Evolutionary conservation across 2,888 invertebrate species (phyloP).

Genomic region (Halictus ligatus): DNA sequence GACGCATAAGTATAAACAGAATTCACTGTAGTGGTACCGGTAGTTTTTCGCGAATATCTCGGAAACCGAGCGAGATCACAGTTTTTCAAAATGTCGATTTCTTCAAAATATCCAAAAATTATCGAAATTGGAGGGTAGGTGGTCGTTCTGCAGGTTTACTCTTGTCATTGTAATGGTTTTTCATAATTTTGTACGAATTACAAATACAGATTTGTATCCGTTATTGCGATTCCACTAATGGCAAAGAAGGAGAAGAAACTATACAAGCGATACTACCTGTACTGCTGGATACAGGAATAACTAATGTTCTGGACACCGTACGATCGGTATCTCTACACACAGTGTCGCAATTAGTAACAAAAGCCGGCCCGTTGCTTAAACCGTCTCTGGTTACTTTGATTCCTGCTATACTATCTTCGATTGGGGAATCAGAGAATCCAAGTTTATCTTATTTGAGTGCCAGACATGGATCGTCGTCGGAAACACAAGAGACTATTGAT

Average conservation of each 20-base stretch:
- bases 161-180: background rate
- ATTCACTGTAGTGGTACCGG: too few species aligned
- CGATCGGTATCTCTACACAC: conserved; percentile 93
- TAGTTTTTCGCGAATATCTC: too few species aligned
- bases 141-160: too few species aligned
- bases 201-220: conserved; percentile 88
- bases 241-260: conserved; percentile 90
- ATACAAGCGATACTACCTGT: conserved; percentile 92
- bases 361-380: conserved; percentile 91
- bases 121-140: too few species aligned
- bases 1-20: too few species aligned
- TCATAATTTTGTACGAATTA: background rate
- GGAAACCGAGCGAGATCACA: too few species aligned
- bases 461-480: conserved; percentile 88
- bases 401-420: conserved; percentile 93
- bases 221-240: conserved; percentile 89
- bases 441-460: conserved; percentile 93
- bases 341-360: conserved; percentile 93
- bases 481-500: conserved; percentile 91
- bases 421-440: conserved; percentile 92
- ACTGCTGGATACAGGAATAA: conserved; percentile 92
- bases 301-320: conserved; percentile 91
- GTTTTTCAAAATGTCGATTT: too few species aligned
- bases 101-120: too few species aligned
- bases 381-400: conserved; percentile 93